Evolutionary conservation across 2,113 vertebrate genomes (phyloP).

Genomic region (Pantherophis guttatus): DNA sequence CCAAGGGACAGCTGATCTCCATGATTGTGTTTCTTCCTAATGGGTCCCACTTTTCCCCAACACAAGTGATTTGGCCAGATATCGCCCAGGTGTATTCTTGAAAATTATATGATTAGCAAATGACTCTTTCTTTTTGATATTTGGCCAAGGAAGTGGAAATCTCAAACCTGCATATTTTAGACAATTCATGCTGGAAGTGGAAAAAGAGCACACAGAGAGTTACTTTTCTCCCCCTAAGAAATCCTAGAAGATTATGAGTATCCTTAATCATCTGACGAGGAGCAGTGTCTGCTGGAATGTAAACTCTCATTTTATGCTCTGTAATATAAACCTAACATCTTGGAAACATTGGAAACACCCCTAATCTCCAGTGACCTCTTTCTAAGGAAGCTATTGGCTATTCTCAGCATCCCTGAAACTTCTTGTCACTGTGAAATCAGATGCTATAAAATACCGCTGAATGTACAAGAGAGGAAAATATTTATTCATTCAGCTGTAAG

Average conservation of each 20-base stretch:
- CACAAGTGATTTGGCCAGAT: not conserved
- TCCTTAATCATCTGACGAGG: not conserved
- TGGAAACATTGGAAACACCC: not conserved
- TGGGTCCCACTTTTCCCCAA: not conserved
- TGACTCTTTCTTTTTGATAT: not conserved
- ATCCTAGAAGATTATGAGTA: not conserved
- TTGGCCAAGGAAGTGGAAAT: not conserved
- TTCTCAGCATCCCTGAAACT: not conserved
- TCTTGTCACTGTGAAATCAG: not conserved
- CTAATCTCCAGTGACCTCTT: not conserved
- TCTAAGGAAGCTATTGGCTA: not conserved
- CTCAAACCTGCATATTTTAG: not conserved
- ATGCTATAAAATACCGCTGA: not conserved
- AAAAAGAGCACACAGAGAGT: not conserved
- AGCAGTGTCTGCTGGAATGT: not conserved
- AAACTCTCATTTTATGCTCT: not conserved
- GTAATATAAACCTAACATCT: not conserved
- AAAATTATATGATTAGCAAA: not conserved
- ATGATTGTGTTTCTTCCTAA: not conserved
- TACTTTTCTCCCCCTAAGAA: not conserved
- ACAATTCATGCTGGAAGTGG: not conserved
- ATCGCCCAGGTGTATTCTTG: not conserved
- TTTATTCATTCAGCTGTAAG: not conserved
- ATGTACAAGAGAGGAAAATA: not conserved
- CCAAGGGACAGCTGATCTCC: not conserved